phyloP scores from a whole-genome alignment of 2,113 vertebrate species.

The Octodon degus region DNA sequence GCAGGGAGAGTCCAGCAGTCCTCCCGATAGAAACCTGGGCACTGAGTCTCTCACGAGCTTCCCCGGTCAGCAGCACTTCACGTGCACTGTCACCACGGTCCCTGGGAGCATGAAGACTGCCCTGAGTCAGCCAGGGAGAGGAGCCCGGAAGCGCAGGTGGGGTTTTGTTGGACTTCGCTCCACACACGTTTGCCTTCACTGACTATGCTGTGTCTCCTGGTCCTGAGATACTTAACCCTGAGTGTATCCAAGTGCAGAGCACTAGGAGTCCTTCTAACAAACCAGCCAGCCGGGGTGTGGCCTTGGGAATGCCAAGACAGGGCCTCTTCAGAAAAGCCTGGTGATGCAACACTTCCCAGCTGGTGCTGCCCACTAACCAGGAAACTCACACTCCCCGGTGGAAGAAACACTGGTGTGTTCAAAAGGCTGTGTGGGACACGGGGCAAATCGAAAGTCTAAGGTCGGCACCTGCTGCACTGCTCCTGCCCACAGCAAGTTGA shows the following conservation, averaged over 20 bases:
- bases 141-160: background rate
- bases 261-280: background rate
- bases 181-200: background rate
- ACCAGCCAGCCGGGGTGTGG: background rate
- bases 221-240: background rate
- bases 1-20: background rate
- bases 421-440: accelerated
- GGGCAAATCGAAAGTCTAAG: background rate
- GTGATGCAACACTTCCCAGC: background rate
- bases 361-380: background rate
- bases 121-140: background rate
- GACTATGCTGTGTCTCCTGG: background rate
- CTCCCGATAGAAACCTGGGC: background rate
- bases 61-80: background rate
- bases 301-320: background rate
- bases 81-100: accelerated
- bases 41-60: background rate
- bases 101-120: background rate
- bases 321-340: background rate
- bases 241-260: background rate
- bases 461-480: background rate
- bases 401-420: background rate
- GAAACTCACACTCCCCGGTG: background rate
- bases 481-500: background rate
- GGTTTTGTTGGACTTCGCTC: background rate